Evolutionary conservation across 2,113 vertebrate species (phyloP).

Genomic region (Todiramphus chloris): DNA sequence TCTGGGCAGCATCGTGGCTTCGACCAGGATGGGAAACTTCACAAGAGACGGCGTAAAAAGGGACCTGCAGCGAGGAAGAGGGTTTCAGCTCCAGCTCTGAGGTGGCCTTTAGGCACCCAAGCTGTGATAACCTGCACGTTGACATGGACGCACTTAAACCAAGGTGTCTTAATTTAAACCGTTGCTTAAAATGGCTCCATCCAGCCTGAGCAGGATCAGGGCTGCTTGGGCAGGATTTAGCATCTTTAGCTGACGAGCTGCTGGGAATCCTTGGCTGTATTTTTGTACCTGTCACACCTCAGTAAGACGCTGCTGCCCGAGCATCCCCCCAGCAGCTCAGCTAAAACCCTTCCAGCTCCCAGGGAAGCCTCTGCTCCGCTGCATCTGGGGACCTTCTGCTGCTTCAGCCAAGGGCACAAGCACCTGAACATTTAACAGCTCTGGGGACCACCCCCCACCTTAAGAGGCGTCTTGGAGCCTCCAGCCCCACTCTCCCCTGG

Average conservation of each 20-base stretch:
- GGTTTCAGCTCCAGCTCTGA: not conserved
- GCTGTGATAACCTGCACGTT: not conserved
- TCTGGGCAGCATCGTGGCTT: not conserved
- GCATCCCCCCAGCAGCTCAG: not conserved
- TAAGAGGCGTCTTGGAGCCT: fast-evolving
- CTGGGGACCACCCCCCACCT: fast-evolving
- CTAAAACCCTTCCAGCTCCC: not conserved
- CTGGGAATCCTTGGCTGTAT: not conserved
- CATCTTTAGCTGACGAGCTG: not conserved
- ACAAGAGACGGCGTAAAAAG: fast-evolving
- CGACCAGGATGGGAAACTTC: fast-evolving
- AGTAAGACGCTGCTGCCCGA: not conserved
- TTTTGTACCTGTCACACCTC: not conserved
- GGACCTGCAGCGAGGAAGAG: not conserved
- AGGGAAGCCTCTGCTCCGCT: not conserved
- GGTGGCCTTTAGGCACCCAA: not conserved
- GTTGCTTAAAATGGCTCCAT: conserved; percentile 60
- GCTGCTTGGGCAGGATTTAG: conserved; percentile 32
- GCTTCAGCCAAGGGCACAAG: fast-evolving
- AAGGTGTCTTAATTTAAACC: conserved; percentile 26
- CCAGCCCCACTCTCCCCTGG: not conserved
- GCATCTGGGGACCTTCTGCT: not conserved
- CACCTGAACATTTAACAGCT: fast-evolving
- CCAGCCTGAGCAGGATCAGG: conserved; percentile 56
- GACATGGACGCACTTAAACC: not conserved